A percentile compares a stretch with the other conserved stretches of the same genome.
These are phyloP conservation scores for Drosophila nasuta DNA, from an alignment of 1,140 invertebrate species.

Conservation along the genomic window DNA sequence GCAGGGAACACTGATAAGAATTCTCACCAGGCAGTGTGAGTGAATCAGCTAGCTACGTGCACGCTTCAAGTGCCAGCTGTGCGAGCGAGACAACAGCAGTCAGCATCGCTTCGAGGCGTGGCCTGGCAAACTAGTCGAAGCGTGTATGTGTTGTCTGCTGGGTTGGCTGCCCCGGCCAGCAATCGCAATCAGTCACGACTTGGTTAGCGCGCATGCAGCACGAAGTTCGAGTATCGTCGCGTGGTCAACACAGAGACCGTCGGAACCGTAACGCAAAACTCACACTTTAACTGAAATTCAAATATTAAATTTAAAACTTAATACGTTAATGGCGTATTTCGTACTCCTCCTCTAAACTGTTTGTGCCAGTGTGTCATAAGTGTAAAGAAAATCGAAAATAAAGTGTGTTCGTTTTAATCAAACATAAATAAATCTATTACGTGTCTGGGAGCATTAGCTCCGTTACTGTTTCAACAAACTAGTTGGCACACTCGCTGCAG, in stretches of 20 bases:
- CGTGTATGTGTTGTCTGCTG: slow-evolving; percentile 34
- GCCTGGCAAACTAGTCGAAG: slow-evolving; percentile 38
- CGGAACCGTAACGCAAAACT: slow-evolving; percentile 31
- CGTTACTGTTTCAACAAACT: background rate
- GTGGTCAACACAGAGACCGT: slow-evolving; percentile 38
- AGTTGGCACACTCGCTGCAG: slow-evolving; percentile 8
- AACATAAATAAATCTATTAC: background rate
- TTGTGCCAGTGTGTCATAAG: slow-evolving; percentile 33
- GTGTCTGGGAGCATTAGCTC: slow-evolving; percentile 3
- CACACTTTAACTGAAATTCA: background rate
- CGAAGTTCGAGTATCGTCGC: slow-evolving; percentile 60
- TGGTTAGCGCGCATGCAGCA: slow-evolving; percentile 78
- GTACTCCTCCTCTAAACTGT: background rate
- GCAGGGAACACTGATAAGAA: slow-evolving; percentile 55
- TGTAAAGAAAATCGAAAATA: slow-evolving; percentile 27
- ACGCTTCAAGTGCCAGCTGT: background rate
- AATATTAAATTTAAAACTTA: slow-evolving; percentile 10
- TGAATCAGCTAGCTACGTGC: background rate
- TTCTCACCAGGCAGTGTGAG: slow-evolving; percentile 22
- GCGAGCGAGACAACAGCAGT: slow-evolving; percentile 31
- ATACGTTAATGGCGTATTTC: slow-evolving; percentile 20
- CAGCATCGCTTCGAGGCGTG: slow-evolving; percentile 42
- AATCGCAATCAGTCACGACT: slow-evolving; percentile 77
- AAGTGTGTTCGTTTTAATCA: slow-evolving; percentile 8
- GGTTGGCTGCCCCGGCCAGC: slow-evolving; percentile 43